Evolutionary conservation across 2,888 invertebrate species (phyloP), one percentile per base, ranked within the genome.

Genomic region (Drosophila limbata): DNA sequence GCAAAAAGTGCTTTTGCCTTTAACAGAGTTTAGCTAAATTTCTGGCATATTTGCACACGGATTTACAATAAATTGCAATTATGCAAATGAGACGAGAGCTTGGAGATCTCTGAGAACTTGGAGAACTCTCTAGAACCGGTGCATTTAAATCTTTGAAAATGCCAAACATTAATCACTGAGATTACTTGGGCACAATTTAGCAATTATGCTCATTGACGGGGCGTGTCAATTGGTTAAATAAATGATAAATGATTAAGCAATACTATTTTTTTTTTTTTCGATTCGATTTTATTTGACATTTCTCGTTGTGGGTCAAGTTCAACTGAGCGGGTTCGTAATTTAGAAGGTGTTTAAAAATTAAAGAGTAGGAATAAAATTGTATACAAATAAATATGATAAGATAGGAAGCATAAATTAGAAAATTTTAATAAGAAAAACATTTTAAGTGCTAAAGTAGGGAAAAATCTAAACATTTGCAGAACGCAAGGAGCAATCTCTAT

Each of bases 11-110:
- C 47, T 39, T 50, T 78, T 78, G 78, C 76, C 84, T 75, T 78
- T 76, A 72, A 70, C 66, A 70, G 75, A 61, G 37, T 60, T 70
- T 44, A 51, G 40, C 64, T 64, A 56, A 80, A 87, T 87, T 82
- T 84, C 71, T 87, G 65, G 81, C 80, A 82, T 84, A 73, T 79
- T 84, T 84, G 79, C 84, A 82, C 84, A 74, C 81, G 77, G 85
- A 73, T 77, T 85, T 83, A 86, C 85, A 86, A 81, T 70, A 84
- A 86, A 88, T 84, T 84, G 86, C 85, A 88, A 86, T 86, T 86
- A 86, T 86, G 88, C 82, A 86, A 86, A 86, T 85, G 56, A 63
- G 56, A 40, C 15, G n/a, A 47, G 13, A 25, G 25, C 25, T 25
- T 25, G 21, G 25, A 25, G 5, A 25, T 5, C 11, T 19, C 15